Conservation (phyloP, 2,797 vertebrate genomes). For the Sebastes oblongus region DNA sequence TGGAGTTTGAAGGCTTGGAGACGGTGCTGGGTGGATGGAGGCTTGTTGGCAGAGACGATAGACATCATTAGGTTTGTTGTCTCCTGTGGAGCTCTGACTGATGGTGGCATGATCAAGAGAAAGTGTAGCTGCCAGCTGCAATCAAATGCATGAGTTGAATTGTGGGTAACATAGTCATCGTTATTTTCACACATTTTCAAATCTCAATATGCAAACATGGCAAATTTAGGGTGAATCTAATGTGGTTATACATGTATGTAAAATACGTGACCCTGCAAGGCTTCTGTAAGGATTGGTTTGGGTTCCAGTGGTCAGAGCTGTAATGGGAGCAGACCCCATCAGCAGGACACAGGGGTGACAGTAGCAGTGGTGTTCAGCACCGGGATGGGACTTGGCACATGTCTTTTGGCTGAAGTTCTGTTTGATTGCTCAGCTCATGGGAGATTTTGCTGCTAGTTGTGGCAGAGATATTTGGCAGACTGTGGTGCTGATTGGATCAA, state of each 20-base stretch:
- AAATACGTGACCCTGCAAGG: not conserved
- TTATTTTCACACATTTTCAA: not conserved
- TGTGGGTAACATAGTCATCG: not conserved
- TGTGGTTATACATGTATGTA: not conserved
- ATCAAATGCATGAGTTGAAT: not conserved
- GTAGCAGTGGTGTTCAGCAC: not conserved
- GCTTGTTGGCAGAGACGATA: not conserved
- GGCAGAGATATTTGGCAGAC: conserved; percentile 34
- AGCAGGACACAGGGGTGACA: not conserved
- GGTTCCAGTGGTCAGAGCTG: not conserved
- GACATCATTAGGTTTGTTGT: conserved; percentile 17
- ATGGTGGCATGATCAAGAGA: not conserved
- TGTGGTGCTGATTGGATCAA: conserved; percentile 19
- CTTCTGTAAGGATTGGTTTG: not conserved
- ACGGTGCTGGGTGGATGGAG: not conserved
- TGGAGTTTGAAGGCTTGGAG: not conserved
- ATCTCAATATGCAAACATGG: not conserved
- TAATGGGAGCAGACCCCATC: not conserved
- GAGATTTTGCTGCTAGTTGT: conserved; percentile 14
- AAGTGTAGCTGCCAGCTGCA: not conserved
- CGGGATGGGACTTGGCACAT: conserved; percentile 28
- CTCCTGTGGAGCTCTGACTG: conserved; percentile 18
- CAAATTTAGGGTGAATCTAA: not conserved
- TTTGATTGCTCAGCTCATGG: conserved; percentile 22
- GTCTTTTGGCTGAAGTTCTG: conserved; percentile 18